Percentiles rank a stretch among this genome's conserved stretches.
Conservation (phyloP, 2,797 vertebrate genomes). For the Brachymystax lenok region DNA sequence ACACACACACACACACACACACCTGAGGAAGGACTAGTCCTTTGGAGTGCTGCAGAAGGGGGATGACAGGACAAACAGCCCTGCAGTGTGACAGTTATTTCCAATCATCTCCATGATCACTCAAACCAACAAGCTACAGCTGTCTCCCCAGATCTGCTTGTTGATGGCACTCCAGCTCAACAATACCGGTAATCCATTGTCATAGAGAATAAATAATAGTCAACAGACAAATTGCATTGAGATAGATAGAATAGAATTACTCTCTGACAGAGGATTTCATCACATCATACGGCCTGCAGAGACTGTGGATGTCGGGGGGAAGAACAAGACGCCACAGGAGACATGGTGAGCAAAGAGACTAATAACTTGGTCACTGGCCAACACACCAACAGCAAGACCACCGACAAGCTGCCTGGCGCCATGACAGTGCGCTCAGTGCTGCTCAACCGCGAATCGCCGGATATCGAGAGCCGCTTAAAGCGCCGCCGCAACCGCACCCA, state of each 20-base stretch:
- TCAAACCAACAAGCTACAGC: constrained; percentile 29
- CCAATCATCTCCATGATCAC: background rate
- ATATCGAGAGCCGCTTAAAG: constrained; percentile 80
- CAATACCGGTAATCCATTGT: constrained; percentile 41
- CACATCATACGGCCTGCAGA: constrained; percentile 56
- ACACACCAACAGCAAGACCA: constrained; percentile 69
- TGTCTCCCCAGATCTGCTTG: constrained; percentile 34
- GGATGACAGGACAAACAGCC: background rate
- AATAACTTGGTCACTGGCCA: constrained; percentile 69
- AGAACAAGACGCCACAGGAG: constrained; percentile 49
- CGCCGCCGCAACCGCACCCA: constrained; percentile 81
- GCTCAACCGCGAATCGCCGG: constrained; percentile 83
- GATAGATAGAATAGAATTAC: constrained; percentile 26
- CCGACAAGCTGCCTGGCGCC: constrained; percentile 76
- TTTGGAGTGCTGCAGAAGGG: background rate
- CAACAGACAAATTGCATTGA: constrained; percentile 42
- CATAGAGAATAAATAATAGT: constrained; percentile 39
- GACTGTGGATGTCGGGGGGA: constrained; percentile 66
- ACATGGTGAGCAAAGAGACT: constrained; percentile 84
- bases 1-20: constrained; percentile 33
- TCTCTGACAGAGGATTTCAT: constrained; percentile 53
- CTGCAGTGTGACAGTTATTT: background rate
- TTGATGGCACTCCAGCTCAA: constrained; percentile 47
- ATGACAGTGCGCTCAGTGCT: constrained; percentile 85
- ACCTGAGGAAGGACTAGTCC: constrained; percentile 20